Percentiles rank a stretch among this genome's conserved stretches.
Evolutionary conservation across 2,888 invertebrate genomes (phyloP).

Genomic region (Lochmaea crataegi): DNA sequence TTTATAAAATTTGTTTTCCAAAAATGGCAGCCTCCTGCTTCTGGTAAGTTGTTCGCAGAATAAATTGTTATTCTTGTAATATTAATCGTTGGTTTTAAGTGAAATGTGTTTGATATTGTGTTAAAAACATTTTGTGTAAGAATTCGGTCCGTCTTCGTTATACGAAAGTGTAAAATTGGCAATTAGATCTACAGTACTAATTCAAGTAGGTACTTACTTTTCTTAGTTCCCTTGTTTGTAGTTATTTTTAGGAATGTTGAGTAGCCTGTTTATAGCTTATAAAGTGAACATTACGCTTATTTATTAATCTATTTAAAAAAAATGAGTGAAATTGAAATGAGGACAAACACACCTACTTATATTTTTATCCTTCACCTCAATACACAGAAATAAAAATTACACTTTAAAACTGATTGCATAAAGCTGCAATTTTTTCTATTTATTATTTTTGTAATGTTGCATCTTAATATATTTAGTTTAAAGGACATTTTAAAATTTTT

Average conservation of each 20-base stretch:
- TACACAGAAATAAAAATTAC: not conserved
- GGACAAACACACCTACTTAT: slow-evolving; percentile 27
- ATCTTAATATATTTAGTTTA: not conserved
- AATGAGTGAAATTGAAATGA: slow-evolving; percentile 3
- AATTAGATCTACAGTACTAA: slow-evolving; percentile 14
- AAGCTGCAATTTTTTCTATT: not conserved
- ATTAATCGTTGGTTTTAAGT: slow-evolving; percentile 23
- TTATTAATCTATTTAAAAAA: slow-evolving; percentile 9
- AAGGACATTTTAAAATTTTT: not conserved
- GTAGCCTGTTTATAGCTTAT: not conserved
- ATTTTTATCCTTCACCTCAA: slow-evolving; percentile 27
- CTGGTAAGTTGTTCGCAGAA: slow-evolving; percentile 29
- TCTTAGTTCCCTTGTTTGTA: slow-evolving; percentile 17
- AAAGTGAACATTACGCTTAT: not conserved
- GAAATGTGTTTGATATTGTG: slow-evolving; percentile 23
- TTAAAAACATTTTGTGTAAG: slow-evolving; percentile 18
- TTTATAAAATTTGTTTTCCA: slow-evolving; percentile 37
- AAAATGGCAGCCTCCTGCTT: slow-evolving; percentile 40
- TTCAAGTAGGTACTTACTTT: slow-evolving; percentile 30
- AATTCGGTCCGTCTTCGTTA: slow-evolving; percentile 2
- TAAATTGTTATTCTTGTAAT: slow-evolving; percentile 8
- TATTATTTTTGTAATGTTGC: slow-evolving; percentile 1
- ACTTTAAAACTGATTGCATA: not conserved
- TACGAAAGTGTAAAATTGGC: slow-evolving; percentile 13
- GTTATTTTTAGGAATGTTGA: slow-evolving; percentile 16